Percentiles rank a stretch among this genome's conserved stretches.
Conservation (phyloP, 2,797 vertebrate genomes). For the Enteromius treurensis region DNA sequence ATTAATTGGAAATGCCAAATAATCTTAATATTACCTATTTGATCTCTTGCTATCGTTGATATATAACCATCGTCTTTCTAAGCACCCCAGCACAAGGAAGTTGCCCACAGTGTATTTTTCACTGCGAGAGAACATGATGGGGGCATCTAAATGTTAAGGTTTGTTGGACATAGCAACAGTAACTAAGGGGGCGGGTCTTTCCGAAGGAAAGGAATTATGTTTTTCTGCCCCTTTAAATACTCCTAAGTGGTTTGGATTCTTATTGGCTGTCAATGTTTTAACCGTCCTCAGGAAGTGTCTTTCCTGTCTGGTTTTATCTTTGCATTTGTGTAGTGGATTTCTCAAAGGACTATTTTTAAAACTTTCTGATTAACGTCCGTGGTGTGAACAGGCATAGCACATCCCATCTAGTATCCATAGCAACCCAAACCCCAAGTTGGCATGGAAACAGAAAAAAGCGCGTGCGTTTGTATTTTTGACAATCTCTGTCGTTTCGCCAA, state of each 20-base stretch:
- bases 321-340: neutral
- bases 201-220: neutral
- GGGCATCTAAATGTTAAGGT: neutral
- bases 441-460: slow-evolving; percentile 11
- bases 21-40: neutral
- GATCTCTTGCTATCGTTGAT: neutral
- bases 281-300: neutral
- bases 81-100: neutral
- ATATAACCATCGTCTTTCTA: neutral
- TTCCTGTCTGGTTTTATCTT: neutral
- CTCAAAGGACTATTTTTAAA: neutral
- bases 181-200: neutral
- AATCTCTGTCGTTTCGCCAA: neutral
- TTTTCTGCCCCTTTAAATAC: neutral
- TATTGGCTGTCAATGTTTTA: neutral
- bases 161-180: neutral
- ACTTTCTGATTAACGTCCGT: neutral
- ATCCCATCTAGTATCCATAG: slow-evolving; percentile 23
- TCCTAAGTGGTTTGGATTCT: neutral
- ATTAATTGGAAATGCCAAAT: neutral
- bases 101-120: neutral
- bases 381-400: neutral
- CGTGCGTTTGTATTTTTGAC: neutral
- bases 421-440: slow-evolving; percentile 31
- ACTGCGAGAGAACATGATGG: neutral